Conservation (phyloP, 2,888 invertebrate genomes). For the Orchesella flavescens region DNA sequence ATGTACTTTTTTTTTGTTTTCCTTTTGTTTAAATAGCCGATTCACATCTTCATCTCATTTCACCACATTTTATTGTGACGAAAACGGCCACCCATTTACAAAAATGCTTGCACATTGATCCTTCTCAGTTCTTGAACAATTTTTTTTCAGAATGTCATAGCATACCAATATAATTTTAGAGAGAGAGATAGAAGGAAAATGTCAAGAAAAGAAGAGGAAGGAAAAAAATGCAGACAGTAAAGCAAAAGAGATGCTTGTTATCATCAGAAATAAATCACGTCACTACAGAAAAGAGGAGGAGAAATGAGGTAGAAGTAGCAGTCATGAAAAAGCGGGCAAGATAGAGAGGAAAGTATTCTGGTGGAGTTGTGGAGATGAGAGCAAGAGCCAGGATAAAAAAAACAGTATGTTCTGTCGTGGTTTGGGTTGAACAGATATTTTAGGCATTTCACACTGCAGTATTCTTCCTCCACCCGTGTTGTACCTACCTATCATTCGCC, state of each 20-base stretch:
- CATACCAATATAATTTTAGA: not conserved
- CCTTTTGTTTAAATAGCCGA: too few relatives aligned
- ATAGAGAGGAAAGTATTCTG: constrained; percentile 33
- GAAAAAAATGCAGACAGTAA: constrained; percentile 16
- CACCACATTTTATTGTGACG: too few relatives aligned
- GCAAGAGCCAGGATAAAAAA: not conserved
- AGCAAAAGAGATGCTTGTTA: constrained; percentile 52
- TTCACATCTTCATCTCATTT: too few relatives aligned
- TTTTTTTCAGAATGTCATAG: not conserved
- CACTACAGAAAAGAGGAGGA: constrained; percentile 61
- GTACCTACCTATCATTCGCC: too few relatives aligned
- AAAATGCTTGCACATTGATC: too few relatives aligned
- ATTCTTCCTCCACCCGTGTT: not conserved
- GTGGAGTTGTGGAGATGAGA: constrained; percentile 13
- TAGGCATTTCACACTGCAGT: not conserved
- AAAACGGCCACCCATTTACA: too few relatives aligned
- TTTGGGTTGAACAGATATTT: not conserved
- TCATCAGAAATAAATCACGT: constrained; percentile 66
- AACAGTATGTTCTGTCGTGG: not conserved
- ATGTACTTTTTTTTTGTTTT: too few relatives aligned
- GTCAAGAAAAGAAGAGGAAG: not conserved
- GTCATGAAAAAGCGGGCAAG: constrained; percentile 28
- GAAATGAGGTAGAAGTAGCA: constrained; percentile 42
- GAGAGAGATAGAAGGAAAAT: not conserved
- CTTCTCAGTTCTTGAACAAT: too few relatives aligned